A percentile compares a stretch with the other conserved stretches of the same genome.
Conservation (phyloP, 2,113 vertebrate species). For the Naja naja region DNA sequence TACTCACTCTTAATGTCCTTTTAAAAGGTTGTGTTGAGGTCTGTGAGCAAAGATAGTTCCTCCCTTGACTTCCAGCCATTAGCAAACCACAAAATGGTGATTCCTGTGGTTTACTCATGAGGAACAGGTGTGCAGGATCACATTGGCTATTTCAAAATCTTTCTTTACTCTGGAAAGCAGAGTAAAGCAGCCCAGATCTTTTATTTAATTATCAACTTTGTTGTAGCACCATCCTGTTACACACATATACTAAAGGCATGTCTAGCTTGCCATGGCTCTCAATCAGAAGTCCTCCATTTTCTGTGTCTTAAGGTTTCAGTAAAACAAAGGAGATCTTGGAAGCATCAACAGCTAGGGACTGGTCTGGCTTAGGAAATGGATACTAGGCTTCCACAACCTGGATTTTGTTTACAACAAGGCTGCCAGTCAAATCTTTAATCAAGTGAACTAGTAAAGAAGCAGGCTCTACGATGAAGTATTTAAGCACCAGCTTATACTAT, state of each 20-base stretch:
- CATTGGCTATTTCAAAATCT: background rate
- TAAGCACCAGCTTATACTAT: background rate
- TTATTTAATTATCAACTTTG: background rate
- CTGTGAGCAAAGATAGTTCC: background rate
- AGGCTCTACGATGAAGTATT: background rate
- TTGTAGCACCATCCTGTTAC: background rate
- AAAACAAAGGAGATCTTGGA: background rate
- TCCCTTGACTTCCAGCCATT: background rate
- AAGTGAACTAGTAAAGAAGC: background rate
- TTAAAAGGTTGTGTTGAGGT: background rate
- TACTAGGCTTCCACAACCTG: background rate
- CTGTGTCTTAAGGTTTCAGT: background rate
- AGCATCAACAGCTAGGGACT: background rate
- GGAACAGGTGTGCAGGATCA: background rate
- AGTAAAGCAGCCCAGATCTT: background rate
- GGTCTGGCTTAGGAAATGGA: background rate
- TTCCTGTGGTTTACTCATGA: background rate
- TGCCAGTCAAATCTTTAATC: background rate
- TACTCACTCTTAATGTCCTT: background rate
- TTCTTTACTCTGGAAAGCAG: background rate
- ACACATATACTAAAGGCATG: background rate
- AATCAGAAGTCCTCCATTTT: background rate
- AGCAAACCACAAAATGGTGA: background rate
- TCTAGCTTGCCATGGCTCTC: background rate
- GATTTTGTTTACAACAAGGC: background rate